Evolutionary conservation across 1,140 invertebrate genomes (phyloP).

Genomic region (Drosophila paulistorum): DNA sequence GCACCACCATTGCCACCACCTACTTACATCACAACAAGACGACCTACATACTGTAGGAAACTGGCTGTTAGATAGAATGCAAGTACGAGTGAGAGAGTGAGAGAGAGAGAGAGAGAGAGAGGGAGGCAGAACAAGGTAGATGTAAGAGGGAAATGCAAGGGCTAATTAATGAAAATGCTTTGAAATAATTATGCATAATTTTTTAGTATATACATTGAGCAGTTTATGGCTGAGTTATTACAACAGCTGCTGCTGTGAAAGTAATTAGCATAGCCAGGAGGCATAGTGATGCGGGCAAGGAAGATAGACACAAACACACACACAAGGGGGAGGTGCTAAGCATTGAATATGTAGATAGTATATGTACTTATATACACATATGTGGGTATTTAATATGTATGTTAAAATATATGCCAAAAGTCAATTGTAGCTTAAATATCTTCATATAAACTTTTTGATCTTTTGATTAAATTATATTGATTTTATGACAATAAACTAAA

Average conservation of each 20-base stretch:
- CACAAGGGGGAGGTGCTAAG: background rate
- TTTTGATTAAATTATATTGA: slow-evolving; percentile 1
- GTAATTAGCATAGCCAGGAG: slow-evolving; percentile 71
- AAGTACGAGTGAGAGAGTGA: background rate
- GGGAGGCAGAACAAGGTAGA: background rate
- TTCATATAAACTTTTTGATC: background rate
- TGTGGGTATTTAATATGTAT: background rate
- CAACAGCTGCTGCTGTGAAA: slow-evolving; percentile 70
- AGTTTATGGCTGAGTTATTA: slow-evolving; percentile 81
- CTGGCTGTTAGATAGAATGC: background rate
- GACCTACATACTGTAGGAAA: slow-evolving; percentile 7
- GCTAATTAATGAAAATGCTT: slow-evolving; percentile 80
- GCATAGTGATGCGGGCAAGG: background rate
- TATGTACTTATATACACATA: background rate
- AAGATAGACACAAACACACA: too few relatives aligned
- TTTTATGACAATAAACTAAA: background rate
- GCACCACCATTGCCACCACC: slow-evolving; percentile 42
- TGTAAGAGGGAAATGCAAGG: slow-evolving; percentile 30
- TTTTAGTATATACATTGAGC: slow-evolving; percentile 80
- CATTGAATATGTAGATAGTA: background rate
- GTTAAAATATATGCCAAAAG: background rate
- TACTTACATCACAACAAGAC: slow-evolving; percentile 24
- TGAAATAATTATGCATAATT: slow-evolving; percentile 81
- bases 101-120: background rate
- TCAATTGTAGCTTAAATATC: slow-evolving; percentile 1